A percentile compares a stretch with the other conserved stretches of the same genome.
phyloP scores from a whole-genome alignment of 1,140 invertebrate species.

The Hirudo medicinalis region DNA sequence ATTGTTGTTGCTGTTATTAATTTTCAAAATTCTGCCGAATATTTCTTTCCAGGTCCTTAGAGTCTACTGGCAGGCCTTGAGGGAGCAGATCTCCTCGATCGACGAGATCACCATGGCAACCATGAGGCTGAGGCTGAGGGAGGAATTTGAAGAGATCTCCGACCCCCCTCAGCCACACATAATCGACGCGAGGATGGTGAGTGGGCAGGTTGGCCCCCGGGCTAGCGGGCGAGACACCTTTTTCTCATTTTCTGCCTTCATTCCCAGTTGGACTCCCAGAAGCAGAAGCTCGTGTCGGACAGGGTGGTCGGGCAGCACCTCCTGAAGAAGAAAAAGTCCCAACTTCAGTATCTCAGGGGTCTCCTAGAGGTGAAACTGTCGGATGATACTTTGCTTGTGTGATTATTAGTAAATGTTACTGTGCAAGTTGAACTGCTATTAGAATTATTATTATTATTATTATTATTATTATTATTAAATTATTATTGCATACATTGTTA shows the following conservation, averaged over 20 bases:
- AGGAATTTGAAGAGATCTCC: conserved; percentile 37
- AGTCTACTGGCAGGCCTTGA: conserved; percentile 49
- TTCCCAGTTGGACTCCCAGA: conserved; percentile 29
- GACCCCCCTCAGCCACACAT: conserved; percentile 31
- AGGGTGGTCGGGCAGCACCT: conserved; percentile 34
- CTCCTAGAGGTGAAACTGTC: conserved; percentile 39
- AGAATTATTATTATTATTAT: too few species aligned
- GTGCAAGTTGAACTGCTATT: background rate
- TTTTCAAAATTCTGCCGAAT: background rate
- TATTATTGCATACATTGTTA: background rate
- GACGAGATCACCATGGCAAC: conserved; percentile 66
- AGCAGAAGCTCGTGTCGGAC: conserved; percentile 36
- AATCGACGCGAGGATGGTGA: conserved; percentile 44
- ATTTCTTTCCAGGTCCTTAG: conserved; percentile 38
- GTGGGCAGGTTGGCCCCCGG: background rate
- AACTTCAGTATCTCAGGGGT: conserved; percentile 47
- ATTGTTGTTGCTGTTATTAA: background rate
- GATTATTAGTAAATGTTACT: background rate
- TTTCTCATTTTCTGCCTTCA: background rate
- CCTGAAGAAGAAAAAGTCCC: conserved; percentile 43
- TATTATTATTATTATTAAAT: too few species aligned
- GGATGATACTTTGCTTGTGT: background rate
- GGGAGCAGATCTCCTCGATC: conserved; percentile 49
- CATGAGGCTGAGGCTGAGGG: conserved; percentile 48
- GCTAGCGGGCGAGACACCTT: too few species aligned